Base-by-base conservation (phyloP, 2,888 invertebrate species). In the Stictocephala bisonia region DNA sequence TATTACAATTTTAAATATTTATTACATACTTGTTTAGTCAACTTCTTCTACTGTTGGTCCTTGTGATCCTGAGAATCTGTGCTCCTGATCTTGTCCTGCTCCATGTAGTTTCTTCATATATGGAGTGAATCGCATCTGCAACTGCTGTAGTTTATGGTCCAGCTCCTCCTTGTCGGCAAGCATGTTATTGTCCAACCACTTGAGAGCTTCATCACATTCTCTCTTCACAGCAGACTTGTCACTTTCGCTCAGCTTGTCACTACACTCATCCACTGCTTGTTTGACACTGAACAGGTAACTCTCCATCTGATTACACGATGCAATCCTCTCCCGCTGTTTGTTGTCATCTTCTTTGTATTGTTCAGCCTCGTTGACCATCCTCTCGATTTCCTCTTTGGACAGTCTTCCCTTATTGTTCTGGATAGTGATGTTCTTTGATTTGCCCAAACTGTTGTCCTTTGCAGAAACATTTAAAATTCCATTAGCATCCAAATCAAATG, bases 401-500 rank as follows among this genome's bases (percentile, higher is more conserved):
- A 86, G 80, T 1, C 86, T 79, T 0, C 85, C 85, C 73, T 84
- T 85, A 78, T 86, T 85, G 77, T 85, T 85, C 13, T 82, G 83
- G 73, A 86, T 86, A 70, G 84, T 84, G 74, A 86, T 85, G 72
- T 83, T 82, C 74, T 83, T 83, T 2, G 80, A 78, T 67, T 83
- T 84, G 3, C 85, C 85, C 4, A 84, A 83, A 75, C 84, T 82
- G 73, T 81, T 83, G 75, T 86, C 86, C 70, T 82, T 82, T 29
- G 79, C 80, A 7, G 79, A 76, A 20, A 85, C 79, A 76, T 85
- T 84, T 74, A 83, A 73, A 68, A 86, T 85, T 58, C 85, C 85
- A 78, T 86, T 85, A 41, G 84, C 84, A 76, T 85, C 85, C 15
- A 94, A 85, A 80, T 92, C 93, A 81, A 94, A 94, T 22, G 91